Evolutionary conservation across 2,113 vertebrate species (phyloP).

Genomic region (Burhinus oedicnemus): DNA sequence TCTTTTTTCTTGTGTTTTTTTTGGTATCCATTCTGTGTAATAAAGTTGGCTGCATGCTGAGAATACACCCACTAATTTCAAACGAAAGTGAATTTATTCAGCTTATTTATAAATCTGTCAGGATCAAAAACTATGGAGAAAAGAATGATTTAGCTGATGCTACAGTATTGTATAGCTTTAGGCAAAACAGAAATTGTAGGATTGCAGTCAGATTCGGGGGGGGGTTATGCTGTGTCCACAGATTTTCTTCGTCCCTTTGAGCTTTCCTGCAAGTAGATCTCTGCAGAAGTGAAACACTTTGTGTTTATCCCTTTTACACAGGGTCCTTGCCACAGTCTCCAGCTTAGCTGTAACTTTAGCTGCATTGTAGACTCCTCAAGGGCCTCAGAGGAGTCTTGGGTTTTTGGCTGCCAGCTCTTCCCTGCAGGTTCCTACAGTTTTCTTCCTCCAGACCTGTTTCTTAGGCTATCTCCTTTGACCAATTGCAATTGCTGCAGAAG

Average conservation of each 20-base stretch:
- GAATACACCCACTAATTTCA: background rate
- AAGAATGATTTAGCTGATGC: background rate
- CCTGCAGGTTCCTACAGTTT: background rate
- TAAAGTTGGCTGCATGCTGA: background rate
- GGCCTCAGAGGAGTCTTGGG: background rate
- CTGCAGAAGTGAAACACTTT: background rate
- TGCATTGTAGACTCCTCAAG: background rate
- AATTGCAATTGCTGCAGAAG: background rate
- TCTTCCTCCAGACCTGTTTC: background rate
- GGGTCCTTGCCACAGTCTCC: background rate
- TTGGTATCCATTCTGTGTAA: background rate
- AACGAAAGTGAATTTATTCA: background rate
- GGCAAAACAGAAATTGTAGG: background rate
- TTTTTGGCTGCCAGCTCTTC: background rate
- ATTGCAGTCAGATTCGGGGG: background rate
- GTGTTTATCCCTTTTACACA: background rate
- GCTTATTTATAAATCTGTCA: background rate
- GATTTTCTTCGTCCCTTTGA: background rate
- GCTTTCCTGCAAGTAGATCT: background rate
- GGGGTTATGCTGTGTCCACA: background rate
- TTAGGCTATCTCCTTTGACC: background rate
- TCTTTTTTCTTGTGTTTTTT: background rate
- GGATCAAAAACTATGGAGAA: background rate
- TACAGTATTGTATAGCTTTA: background rate
- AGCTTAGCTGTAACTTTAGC: background rate